Percentiles rank a stretch among this genome's conserved stretches.
Conservation (phyloP, 2,113 vertebrate genomes). For the Cariama cristata region DNA sequence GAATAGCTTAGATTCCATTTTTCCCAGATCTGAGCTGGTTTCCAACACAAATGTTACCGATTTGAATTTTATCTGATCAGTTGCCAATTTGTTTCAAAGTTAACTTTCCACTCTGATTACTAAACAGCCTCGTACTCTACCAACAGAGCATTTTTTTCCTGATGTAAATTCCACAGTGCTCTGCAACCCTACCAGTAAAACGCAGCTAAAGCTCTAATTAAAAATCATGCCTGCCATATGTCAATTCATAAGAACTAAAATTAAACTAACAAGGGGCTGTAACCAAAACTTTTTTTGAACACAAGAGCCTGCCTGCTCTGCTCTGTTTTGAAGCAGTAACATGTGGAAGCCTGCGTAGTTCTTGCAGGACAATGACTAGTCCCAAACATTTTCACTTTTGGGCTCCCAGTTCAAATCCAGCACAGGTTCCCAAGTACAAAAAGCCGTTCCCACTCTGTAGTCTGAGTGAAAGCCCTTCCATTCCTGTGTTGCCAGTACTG, state of each 20-base stretch:
- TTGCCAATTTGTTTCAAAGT: slow-evolving; percentile 73
- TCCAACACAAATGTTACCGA: slow-evolving; percentile 74
- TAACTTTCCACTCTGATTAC: slow-evolving; percentile 73
- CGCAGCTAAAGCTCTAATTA: slow-evolving; percentile 57
- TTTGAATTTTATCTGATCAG: slow-evolving; percentile 74
- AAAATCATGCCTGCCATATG: slow-evolving; percentile 70
- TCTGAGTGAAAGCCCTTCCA: background rate
- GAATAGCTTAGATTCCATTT: slow-evolving; percentile 66
- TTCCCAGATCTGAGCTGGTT: slow-evolving; percentile 64
- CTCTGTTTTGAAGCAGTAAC: slow-evolving; percentile 2
- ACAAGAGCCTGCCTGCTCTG: background rate
- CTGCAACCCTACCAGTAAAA: slow-evolving; percentile 62
- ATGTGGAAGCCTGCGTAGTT: background rate
- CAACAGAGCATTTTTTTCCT: slow-evolving; percentile 58
- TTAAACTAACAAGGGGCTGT: slow-evolving; percentile 62
- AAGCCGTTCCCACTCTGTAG: background rate
- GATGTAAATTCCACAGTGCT: slow-evolving; percentile 65
- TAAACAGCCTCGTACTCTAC: slow-evolving; percentile 65
- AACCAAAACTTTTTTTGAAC: slow-evolving; percentile 57
- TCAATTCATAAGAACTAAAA: slow-evolving; percentile 64
- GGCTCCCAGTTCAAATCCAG: background rate
- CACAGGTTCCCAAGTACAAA: background rate
- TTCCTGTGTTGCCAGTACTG: background rate
- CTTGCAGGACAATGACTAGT: background rate
- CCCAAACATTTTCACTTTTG: background rate